Conservation (phyloP, 2,888 invertebrate genomes). For the Apotomis turbidana region DNA sequence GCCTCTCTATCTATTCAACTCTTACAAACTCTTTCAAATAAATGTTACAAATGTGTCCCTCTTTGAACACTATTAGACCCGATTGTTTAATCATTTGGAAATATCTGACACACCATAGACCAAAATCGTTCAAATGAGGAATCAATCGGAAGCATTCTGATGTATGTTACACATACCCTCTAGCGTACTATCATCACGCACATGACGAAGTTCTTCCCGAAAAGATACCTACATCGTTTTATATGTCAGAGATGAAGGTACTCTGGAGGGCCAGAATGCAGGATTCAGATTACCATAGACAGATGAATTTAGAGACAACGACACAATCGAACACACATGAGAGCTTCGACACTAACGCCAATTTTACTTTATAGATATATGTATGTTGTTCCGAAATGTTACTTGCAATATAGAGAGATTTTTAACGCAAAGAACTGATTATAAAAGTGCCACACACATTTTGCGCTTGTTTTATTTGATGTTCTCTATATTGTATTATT, state of each 20-base stretch:
- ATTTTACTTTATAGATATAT: constrained; percentile 30
- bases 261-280: constrained; percentile 32
- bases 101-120: neutral
- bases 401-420: constrained; percentile 56
- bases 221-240: neutral
- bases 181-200: neutral
- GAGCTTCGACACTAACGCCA: constrained; percentile 62
- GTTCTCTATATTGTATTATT: constrained; percentile 35
- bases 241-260: neutral
- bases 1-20: constrained; percentile 22
- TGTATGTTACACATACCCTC: neutral
- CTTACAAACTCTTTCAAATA: constrained; percentile 16
- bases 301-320: constrained; percentile 78
- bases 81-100: constrained; percentile 44
- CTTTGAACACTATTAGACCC: constrained; percentile 23
- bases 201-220: neutral
- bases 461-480: constrained; percentile 52
- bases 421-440: constrained; percentile 70
- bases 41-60: constrained; percentile 42
- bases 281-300: constrained; percentile 36
- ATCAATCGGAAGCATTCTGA: constrained; percentile 41
- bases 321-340: constrained; percentile 71
- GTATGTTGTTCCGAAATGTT: constrained; percentile 40
- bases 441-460: constrained; percentile 69
- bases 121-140: constrained; percentile 36